Conservation (phyloP, 2,113 vertebrate species). For the Cyphomyrus discorhynchus region DNA sequence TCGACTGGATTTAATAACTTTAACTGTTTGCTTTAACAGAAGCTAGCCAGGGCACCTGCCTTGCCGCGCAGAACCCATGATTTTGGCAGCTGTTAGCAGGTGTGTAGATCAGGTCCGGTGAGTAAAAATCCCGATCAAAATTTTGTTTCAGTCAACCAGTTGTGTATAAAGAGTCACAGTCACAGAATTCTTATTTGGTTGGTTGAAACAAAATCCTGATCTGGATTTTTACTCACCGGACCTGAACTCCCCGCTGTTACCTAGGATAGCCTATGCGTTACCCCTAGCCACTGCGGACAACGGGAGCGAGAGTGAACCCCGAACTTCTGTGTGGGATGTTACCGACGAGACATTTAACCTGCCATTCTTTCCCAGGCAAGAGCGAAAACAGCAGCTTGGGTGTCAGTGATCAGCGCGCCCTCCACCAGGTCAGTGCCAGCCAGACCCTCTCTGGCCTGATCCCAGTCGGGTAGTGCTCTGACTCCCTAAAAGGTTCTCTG, state of each 20-base stretch:
- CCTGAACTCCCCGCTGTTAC: neutral
- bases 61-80: neutral
- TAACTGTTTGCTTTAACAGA: neutral
- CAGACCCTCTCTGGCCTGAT: neutral
- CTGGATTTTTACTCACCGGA: neutral
- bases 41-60: neutral
- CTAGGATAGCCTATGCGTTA: neutral
- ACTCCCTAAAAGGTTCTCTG: neutral
- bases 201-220: neutral
- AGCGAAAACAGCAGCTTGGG: slow-evolving; percentile 16
- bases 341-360: neutral
- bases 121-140: neutral
- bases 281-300: neutral
- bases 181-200: neutral
- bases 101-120: neutral
- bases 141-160: neutral
- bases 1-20: neutral
- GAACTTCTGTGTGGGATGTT: neutral
- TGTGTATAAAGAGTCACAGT: neutral
- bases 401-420: neutral
- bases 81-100: neutral
- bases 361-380: slow-evolving; percentile 28
- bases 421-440: slow-evolving; percentile 21
- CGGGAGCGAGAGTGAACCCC: neutral
- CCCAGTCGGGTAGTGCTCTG: neutral